Evolutionary conservation across 2,113 vertebrate species (phyloP).

Genomic region (Labeo rohita): DNA sequence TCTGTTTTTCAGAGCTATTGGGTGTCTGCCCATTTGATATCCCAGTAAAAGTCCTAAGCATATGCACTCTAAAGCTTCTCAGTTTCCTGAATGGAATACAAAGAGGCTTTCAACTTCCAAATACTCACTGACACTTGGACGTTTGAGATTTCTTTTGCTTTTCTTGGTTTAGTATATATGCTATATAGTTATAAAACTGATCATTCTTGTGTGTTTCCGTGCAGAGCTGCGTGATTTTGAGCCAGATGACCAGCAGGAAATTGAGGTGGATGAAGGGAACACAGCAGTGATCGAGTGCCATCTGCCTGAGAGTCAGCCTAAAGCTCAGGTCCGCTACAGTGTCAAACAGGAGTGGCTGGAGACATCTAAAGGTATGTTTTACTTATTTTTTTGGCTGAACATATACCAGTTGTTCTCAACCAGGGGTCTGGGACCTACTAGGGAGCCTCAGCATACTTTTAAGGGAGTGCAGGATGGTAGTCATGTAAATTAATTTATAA

Average conservation of each 20-base stretch:
- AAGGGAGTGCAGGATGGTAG: not conserved
- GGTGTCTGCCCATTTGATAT: slow-evolving; percentile 48
- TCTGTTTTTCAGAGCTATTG: slow-evolving; percentile 61
- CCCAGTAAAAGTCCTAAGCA: slow-evolving; percentile 39
- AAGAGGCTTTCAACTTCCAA: slow-evolving; percentile 27
- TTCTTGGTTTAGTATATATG: not conserved
- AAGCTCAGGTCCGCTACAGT: slow-evolving; percentile 96
- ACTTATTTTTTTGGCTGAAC: not conserved
- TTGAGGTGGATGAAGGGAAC: slow-evolving; percentile 97
- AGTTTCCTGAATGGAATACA: slow-evolving; percentile 18
- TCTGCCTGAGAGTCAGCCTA: slow-evolving; percentile 94
- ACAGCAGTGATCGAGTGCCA: slow-evolving; percentile 95
- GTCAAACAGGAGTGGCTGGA: slow-evolving; percentile 98
- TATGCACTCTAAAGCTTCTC: slow-evolving; percentile 14
- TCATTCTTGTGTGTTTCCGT: slow-evolving; percentile 46
- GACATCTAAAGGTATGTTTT: slow-evolving; percentile 86
- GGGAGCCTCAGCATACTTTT: not conserved
- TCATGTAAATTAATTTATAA: not conserved
- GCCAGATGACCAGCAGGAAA: slow-evolving; percentile 89
- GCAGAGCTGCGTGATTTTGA: slow-evolving; percentile 96
- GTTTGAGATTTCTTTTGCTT: not conserved
- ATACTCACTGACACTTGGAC: not conserved
- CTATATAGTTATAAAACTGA: not conserved
- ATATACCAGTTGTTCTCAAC: not conserved
- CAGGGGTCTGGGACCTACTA: not conserved